Base-by-base conservation (phyloP, 2,113 vertebrate species). In the Rhadina sibilatrix region DNA sequence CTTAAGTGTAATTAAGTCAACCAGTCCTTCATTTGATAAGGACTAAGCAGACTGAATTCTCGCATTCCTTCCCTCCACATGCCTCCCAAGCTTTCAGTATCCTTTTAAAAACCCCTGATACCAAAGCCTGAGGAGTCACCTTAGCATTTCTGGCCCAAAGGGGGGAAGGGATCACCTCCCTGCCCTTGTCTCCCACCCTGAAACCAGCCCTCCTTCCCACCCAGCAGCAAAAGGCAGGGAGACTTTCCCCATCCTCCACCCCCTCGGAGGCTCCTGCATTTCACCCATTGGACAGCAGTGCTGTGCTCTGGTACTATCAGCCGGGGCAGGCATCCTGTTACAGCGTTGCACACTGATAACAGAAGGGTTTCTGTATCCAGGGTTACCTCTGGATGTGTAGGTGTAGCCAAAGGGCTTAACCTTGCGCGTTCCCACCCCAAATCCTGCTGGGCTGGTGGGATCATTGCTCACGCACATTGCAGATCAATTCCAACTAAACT, bases 1-100 rank as follows among this genome's bases (percentile, higher is more conserved):
- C 63, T 96, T 96, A 72, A 80, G 38, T 64, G 47, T 92, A 96
- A 94, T 91, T 92, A 93, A 93, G 92, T 95, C 90, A 94, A 46
- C 50, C 63, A 74, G 83, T 69, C 75, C 72, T 89, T 64, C 5
- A 1, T 56, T 95, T 87, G 95, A 96, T 95, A 90, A 93, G 81
- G 40, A 53, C 82, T 90, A 64, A 93, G 72, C 49, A 72, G 79
- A 81, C 9, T 69, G 54, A 69, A 60, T 37, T 86, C 46, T 57
- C 9, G 1, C 35, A 84, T 87, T 89, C 81, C 61, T 57, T 83
- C 78, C 66, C 61, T 76, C 74, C 27, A 38, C 49, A n/a, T 20
- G 28, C 72, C 31, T 95, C 63, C 71, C 60, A 68, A 91, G 25
- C 65, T 84, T 64, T 59, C 91, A 72, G 25, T 4, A 72, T 30